Evolutionary conservation across 2,797 vertebrate species (phyloP).

Genomic region (Bradypodion ventrale): DNA sequence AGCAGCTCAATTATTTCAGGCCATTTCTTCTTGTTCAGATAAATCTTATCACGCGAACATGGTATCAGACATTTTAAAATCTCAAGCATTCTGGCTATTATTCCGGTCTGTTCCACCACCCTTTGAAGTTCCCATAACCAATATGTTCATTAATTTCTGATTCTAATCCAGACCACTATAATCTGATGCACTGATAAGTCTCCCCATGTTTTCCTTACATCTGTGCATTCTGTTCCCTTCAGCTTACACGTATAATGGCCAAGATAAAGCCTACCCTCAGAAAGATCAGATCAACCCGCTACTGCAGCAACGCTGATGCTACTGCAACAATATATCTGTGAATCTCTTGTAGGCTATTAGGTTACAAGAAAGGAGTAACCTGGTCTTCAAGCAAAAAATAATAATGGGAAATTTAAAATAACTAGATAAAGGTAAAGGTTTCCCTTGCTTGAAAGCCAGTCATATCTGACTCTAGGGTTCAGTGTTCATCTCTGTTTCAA

Average conservation of each 20-base stretch:
- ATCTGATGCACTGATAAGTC: slow-evolving; percentile 38
- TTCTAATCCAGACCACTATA: neutral
- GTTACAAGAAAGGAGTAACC: neutral
- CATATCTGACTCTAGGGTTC: too few relatives aligned
- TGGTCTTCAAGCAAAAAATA: neutral
- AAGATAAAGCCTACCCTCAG: neutral
- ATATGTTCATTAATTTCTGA: slow-evolving; percentile 28
- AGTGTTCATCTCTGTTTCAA: too few relatives aligned
- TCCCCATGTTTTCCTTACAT: rapidly evolving
- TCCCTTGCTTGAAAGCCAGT: too few relatives aligned
- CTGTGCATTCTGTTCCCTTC: neutral
- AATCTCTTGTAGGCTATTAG: neutral
- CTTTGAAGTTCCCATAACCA: slow-evolving; percentile 63
- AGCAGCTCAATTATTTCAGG: slow-evolving; percentile 10
- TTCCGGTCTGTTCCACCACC: slow-evolving; percentile 50
- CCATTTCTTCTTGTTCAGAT: slow-evolving; percentile 35
- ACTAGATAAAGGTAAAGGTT: too few relatives aligned
- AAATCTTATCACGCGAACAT: slow-evolving; percentile 54
- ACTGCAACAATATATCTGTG: neutral
- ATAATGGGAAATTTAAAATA: neutral
- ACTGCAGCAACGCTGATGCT: too few relatives aligned
- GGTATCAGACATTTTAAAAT: slow-evolving; percentile 57
- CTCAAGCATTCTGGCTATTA: slow-evolving; percentile 64
- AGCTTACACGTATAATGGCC: neutral
- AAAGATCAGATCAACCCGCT: neutral